Evolutionary conservation across 1,140 invertebrate species (phyloP), one percentile per base, ranked within the genome.

Genomic region (Bombus vancouverensis): DNA sequence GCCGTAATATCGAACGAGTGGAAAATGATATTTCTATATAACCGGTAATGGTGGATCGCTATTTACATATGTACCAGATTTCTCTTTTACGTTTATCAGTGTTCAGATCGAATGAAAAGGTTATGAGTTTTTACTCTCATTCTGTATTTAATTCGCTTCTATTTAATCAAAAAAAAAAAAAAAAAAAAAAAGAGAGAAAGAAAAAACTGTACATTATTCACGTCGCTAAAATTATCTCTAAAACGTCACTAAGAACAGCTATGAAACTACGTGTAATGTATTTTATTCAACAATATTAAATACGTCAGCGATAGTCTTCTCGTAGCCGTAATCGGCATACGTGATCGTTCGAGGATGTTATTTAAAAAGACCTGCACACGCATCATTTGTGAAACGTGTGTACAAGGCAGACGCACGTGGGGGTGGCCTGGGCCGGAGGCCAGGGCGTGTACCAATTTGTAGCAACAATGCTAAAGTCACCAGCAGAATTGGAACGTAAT

Each of bases 391-490:
- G 66, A 83, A 76, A 70, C 74, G 76, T 37, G 76, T 81, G 75
- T 76, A 66, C 32, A 59, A 22, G 39, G 68, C 68, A 81, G 78
- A 78, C 70, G 37, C 71, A 66, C 59, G 68, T 32, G 72, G 70
- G 84, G 88, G n/a, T 59, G 84, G 39, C 39, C 25, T 42, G 80
- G 83, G 93, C 80, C 65, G 59, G 76, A 79, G 88, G 94, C 92
- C 91, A 93, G 94, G 94, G 94, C 94, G 95, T 94, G 89, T 92
- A 95, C 94, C 94, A 95, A 95, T 95, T 95, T 95, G 93, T 91
- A 94, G 91, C 93, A 94, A 95, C 94, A 95, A 95, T 95, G 92
- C 93, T 91, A 93, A 94, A 95, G 95, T 95, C 95, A 95, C 93
- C 90, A 86, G 89, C 95, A 95, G 95, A 94, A 95, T 95, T 93